Evolutionary conservation across 2,888 invertebrate species (phyloP), one percentile per base, ranked within the genome.

Genomic region (Philereme vetulata): DNA sequence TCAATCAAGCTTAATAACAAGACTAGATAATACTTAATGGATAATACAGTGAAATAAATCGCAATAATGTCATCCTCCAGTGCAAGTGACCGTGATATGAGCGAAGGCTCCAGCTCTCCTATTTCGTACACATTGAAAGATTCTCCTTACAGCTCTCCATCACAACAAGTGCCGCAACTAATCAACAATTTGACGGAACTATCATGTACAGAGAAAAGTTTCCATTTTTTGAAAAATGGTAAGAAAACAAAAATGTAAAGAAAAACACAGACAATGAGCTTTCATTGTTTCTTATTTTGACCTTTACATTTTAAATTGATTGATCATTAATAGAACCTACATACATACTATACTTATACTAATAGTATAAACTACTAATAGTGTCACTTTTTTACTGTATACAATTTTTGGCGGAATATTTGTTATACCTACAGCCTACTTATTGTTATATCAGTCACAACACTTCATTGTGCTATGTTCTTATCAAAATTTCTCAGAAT

Each of bases 161-260:
- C 84, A 4, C 90, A 89, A 61, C 85, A 86, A 68, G 88, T 89
- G 34, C 88, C 89, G 9, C 84, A 88, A 35, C 70, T 89, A 3
- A 78, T 84, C 0, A 79, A 72, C 40, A 78, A 76, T n/a, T 72
- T 89, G 59, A 84, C 80, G 1, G 86, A 78, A 21, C 72, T 89
- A 3, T 72, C 78, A 9, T 89, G 86, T 66, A 64, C 68, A 0
- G 88, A 86, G n/a, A 63, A 61, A 32, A 64, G 51, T 47, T 56
- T 65, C 46, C 61, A 56, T 56, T 73, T 64, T 52, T 42, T 68
- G 5, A 65, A 56, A 58, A 65, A 70, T 63, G 74, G 78, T 77
- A 61, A 73, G 76, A 67, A 47, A 50, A 43, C 33, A 68, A 46
- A 50, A 46, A 33, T 47, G 38, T 38, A 6, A 38, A 38, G 1